Conservation (phyloP, 2,113 vertebrate genomes). For the Microtus oregoni region DNA sequence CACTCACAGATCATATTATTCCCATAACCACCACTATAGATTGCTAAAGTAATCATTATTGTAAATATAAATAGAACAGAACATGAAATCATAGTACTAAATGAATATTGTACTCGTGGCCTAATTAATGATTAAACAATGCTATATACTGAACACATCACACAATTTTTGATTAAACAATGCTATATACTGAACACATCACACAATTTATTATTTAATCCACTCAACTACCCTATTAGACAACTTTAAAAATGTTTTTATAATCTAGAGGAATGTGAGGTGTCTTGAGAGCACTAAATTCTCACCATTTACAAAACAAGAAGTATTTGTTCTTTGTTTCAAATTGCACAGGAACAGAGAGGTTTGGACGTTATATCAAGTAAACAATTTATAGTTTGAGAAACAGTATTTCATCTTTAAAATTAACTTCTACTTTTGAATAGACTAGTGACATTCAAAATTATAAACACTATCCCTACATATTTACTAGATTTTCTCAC, state of each 20-base stretch:
- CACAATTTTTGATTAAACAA: not conserved
- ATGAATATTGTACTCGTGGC: not conserved
- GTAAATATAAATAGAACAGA: not conserved
- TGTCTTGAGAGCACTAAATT: not conserved
- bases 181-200: not conserved
- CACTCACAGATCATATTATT: not conserved
- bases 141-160: not conserved
- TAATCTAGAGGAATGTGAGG: not conserved
- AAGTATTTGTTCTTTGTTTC: not conserved
- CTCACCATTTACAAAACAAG: not conserved
- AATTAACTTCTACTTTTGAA: not conserved
- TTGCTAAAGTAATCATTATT: not conserved
- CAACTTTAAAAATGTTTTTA: not conserved
- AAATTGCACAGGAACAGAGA: not conserved
- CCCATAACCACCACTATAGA: not conserved
- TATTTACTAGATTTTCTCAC: not conserved
- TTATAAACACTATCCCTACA: not conserved
- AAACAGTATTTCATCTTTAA: not conserved
- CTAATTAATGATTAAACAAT: constrained; percentile 48
- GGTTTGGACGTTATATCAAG: not conserved
- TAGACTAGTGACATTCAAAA: not conserved
- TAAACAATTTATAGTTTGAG: not conserved
- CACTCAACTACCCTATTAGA: not conserved
- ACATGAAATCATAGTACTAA: not conserved
- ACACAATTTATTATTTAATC: not conserved